These are phyloP conservation scores for Campylorhamphus procurvoides DNA, from an alignment of 2,113 vertebrate species.

Conservation along the genomic window DNA sequence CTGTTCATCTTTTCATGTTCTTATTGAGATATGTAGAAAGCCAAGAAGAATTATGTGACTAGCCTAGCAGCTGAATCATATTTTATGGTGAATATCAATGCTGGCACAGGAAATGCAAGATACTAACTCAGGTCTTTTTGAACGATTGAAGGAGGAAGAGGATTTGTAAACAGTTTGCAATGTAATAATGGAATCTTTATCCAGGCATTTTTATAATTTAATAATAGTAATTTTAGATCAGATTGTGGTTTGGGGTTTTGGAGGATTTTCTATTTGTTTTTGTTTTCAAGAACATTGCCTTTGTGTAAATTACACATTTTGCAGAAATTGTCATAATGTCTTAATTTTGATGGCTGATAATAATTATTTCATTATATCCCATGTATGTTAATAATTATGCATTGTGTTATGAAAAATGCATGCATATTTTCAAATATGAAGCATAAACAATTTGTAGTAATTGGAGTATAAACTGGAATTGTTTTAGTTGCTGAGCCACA, in stretches of 20 bases:
- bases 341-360: not conserved
- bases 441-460: not conserved
- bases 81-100: slow-evolving; percentile 41
- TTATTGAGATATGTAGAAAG: slow-evolving; percentile 52
- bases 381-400: not conserved
- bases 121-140: slow-evolving; percentile 34
- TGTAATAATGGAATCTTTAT: not conserved
- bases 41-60: slow-evolving; percentile 49
- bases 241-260: not conserved
- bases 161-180: slow-evolving; percentile 26
- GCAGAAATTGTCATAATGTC: not conserved
- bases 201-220: not conserved
- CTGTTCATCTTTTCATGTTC: slow-evolving; percentile 60
- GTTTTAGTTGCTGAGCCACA: not conserved
- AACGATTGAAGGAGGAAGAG: not conserved
- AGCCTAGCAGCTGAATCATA: slow-evolving; percentile 56
- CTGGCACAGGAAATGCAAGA: slow-evolving; percentile 39
- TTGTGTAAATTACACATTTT: not conserved
- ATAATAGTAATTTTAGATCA: not conserved
- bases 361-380: not conserved
- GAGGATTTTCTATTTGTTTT: not conserved
- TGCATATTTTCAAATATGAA: not conserved
- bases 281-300: not conserved
- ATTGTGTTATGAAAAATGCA: not conserved
- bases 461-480: not conserved